Conservation (phyloP, 2,888 invertebrate species). For the Hirudinaria manillensis region DNA sequence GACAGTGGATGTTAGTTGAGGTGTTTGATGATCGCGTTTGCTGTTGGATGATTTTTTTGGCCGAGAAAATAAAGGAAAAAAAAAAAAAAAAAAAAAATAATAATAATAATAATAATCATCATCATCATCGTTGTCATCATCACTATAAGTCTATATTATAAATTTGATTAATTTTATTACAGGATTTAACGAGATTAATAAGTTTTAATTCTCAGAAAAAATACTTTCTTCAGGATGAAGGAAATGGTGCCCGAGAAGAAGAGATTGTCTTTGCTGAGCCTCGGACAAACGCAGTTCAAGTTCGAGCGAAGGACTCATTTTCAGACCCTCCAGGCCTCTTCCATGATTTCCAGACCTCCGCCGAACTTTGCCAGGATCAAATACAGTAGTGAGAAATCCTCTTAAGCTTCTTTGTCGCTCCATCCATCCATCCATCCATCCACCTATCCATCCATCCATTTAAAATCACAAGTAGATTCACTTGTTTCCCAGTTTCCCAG, state of each 20-base stretch:
- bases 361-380: slow-evolving; percentile 10
- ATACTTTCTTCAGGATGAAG: neutral
- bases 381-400: neutral
- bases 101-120: no score
- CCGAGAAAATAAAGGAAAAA: no score
- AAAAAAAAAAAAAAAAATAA: no score
- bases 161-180: no score
- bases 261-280: neutral
- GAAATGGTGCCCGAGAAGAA: slow-evolving; percentile 10
- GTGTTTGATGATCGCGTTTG: no score
- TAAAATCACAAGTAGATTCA: neutral
- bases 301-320: neutral
- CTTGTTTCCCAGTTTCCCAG: neutral
- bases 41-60: no score
- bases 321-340: slow-evolving; percentile 13
- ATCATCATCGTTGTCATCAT: no score
- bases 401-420: neutral
- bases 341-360: slow-evolving; percentile 5
- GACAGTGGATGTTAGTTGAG: no score
- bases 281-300: neutral
- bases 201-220: no score
- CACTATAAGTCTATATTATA: no score
- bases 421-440: neutral
- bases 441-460: neutral
- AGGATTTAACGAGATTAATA: no score